These are phyloP conservation scores for Alcis repandata DNA, from an alignment of 2,888 invertebrate species.

Conservation along the genomic window DNA sequence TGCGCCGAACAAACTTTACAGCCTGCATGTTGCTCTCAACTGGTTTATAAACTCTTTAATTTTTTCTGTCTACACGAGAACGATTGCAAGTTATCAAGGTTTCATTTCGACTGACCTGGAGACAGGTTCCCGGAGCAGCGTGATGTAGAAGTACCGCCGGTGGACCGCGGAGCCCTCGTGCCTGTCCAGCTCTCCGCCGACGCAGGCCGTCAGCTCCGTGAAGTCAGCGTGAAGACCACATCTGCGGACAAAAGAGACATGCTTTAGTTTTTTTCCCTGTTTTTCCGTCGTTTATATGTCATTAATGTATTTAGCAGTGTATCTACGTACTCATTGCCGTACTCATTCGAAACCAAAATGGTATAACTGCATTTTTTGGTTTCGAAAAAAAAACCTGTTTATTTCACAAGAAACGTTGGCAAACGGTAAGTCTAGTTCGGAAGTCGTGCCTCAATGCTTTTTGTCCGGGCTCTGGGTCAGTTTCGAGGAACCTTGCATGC, in stretches of 20 bases:
- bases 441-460: constrained; percentile 37
- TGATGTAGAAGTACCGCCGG: constrained; percentile 98
- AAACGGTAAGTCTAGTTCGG: constrained; percentile 31
- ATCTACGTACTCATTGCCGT: neutral
- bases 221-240: constrained; percentile 99
- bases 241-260: constrained; percentile 61
- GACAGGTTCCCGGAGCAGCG: constrained; percentile 97
- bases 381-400: neutral
- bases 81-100: neutral
- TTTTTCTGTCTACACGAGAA: neutral
- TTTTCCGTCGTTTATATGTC: too few species aligned
- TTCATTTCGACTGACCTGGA: constrained; percentile 79
- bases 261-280: neutral
- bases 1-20: neutral
- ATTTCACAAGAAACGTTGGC: constrained; percentile 4
- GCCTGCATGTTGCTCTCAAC: neutral
- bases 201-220: constrained; percentile 97
- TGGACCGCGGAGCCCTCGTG: constrained; percentile 94
- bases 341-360: too few species aligned
- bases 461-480: constrained; percentile 30
- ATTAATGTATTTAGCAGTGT: too few species aligned
- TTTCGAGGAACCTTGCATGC: constrained; percentile 37
- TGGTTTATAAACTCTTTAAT: neutral
- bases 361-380: too few species aligned
- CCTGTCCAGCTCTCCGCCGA: constrained; percentile 96